phyloP scores from a whole-genome alignment of 2,888 invertebrate genomes.

The Lochmaea crataegi region DNA sequence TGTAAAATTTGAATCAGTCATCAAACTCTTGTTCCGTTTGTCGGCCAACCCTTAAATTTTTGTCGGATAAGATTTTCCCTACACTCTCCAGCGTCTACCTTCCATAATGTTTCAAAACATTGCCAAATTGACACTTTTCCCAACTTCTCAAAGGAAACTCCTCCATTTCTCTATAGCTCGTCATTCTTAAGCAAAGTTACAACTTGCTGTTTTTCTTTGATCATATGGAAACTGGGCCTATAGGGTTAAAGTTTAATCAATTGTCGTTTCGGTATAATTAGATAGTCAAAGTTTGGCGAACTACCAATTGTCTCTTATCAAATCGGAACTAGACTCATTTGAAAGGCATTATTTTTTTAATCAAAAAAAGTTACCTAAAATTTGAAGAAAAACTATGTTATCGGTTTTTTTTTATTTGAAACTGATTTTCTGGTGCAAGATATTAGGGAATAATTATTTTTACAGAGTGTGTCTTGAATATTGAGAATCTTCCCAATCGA shows the following conservation, averaged over 20 bases:
- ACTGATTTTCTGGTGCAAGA: constrained; percentile 31
- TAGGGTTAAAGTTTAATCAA: constrained; percentile 1
- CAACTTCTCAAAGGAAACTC: too few species aligned
- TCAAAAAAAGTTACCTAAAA: constrained; percentile 38
- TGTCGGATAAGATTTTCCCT: too few species aligned
- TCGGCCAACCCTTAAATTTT: too few species aligned
- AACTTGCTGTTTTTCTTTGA: too few species aligned
- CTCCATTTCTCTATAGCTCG: too few species aligned
- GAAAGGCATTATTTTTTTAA: constrained; percentile 33
- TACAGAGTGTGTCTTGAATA: constrained; percentile 11
- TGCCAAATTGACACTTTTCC: too few species aligned
- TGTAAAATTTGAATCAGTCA: too few species aligned
- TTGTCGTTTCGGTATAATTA: background rate
- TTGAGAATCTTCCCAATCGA: background rate
- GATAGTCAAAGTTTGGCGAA: constrained; percentile 5
- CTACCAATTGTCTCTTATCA: background rate
- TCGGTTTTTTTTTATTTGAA: constrained; percentile 23
- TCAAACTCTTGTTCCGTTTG: too few species aligned
- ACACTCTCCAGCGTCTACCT: too few species aligned
- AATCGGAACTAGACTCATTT: constrained; percentile 11
- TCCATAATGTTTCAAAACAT: too few species aligned
- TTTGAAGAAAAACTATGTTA: constrained; percentile 19
- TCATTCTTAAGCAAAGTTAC: too few species aligned
- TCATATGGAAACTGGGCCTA: too few species aligned
- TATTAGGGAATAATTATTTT: constrained; percentile 11